Base-by-base conservation (phyloP, 2,888 invertebrate species). In the Meiosimyza platycephala region DNA sequence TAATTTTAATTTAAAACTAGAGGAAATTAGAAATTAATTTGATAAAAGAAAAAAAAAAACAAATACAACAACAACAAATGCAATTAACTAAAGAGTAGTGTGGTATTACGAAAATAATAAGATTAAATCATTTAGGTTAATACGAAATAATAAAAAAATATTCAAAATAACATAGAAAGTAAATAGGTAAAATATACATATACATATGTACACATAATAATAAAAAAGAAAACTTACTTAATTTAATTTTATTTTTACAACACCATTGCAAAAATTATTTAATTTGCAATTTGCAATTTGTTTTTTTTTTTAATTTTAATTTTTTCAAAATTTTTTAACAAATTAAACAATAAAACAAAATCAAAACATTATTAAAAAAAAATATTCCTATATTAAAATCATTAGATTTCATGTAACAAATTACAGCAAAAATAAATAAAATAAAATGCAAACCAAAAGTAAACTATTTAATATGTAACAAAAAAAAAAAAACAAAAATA, bases 341-440 rank as follows among this genome's bases (percentile, higher is more conserved):
- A 80, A 81, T 81, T 80, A 80, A 66, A 79, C 77, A 80, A 74
- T 72, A 69, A 74, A 65, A 28, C 4, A 48, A 65, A 73, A 51
- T 40, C 55, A 72, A 72, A 66, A 40, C 40, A 40, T 40, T 7
- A 28, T 2, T 22, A 28, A 28, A 28, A 28, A 40, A 57, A 55
- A 70, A 74, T 70, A 73, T 63, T 68, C 70, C 66, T 71, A 66
- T 54, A 48, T 59, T 66, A 57, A 48, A 55, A 74, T 47, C 51
- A 51, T 18, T 40, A 11, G 12, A 52, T 57, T 33, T 69, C 64
- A 78, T 81, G 79, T 78, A 75, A 74, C 69, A 77, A 75, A 75
- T 55, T 75, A 72, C 72, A 73, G 74, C 48, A 73, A 73, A 15
- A 47, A 60, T 50, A 74, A 75, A 73, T 73, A 75, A 76, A 76